Evolutionary conservation across 2,888 invertebrate species (phyloP), one percentile per base, ranked within the genome.

Genomic region (Lypha dubia): DNA sequence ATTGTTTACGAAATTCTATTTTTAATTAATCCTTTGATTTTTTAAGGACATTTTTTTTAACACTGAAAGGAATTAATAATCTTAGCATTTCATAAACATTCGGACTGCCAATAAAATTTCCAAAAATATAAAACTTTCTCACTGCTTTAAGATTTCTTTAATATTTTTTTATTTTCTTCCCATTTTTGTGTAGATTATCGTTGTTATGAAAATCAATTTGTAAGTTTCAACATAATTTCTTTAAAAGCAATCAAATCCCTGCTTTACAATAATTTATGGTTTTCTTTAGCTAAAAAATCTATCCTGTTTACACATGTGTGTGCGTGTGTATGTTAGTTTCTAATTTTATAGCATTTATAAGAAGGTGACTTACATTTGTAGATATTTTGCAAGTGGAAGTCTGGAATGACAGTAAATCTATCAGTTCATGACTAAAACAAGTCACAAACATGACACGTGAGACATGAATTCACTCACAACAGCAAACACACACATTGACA

Each of bases 381-480:
- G 65, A 74, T 44, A 77, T 73, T 84, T 80, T 74, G 73, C 58
- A 62, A 60, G 75, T 73, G 9, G 38, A 71, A 58, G 73, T 77
- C 62, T 35, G 68, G 62, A 77, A 70, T 77, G 81, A 74, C 84
- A 84, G 81, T 84, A 81, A 84, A 81, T 84, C 77, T 84, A 77
- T 84, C 77, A 84, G 74, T 67, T 74, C 56, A 68, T 81, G 81
- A 84, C 84, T 81, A 65, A 84, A 81, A 77, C 81, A 74, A 80
- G 84, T 80, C 84, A 73, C 71, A 84, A 80, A 84, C 84, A 84
- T 80, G 84, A 84, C 84, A 80, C 80, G 49, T 80, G 62, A 84
- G 76, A 80, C 80, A 73, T 53, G 53, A 73, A 84, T 68, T 71
- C 46, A 79, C 15, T 68, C 63, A 63, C 67, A 73, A 9, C 22